Percentiles rank a stretch among this genome's conserved stretches.
phyloP scores from a whole-genome alignment of 1,140 invertebrate species.

The Listronotus bonariensis region DNA sequence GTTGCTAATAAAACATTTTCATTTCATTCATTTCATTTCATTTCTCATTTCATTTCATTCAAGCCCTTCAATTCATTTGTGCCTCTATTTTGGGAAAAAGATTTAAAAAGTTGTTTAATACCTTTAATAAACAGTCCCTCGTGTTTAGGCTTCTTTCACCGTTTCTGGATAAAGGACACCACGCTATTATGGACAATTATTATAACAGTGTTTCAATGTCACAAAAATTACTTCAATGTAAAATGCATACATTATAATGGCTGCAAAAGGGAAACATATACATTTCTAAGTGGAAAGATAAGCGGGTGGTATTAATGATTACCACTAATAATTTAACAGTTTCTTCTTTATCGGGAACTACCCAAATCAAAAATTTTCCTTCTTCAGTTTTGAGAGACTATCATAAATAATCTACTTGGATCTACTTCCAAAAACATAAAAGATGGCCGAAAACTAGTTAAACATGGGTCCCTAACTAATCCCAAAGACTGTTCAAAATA shows the following conservation, averaged over 20 bases:
- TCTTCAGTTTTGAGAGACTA: neutral
- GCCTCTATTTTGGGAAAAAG: too few relatives aligned
- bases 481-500: neutral
- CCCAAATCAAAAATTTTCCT: neutral
- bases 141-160: constrained; percentile 10
- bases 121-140: too few relatives aligned
- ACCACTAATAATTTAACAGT: constrained; percentile 25
- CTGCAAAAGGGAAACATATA: constrained; percentile 2
- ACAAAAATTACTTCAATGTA: neutral
- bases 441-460: constrained; percentile 6
- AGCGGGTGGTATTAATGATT: constrained; percentile 27
- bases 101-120: too few relatives aligned
- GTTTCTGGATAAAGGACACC: neutral
- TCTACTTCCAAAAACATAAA: neutral
- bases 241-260: constrained; percentile 25
- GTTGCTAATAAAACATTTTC: too few relatives aligned
- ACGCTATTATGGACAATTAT: constrained; percentile 11
- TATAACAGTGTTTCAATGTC: neutral
- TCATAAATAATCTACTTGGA: constrained; percentile 1
- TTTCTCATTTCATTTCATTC: too few relatives aligned
- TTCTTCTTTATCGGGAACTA: constrained; percentile 24
- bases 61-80: too few relatives aligned
- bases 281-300: constrained; percentile 25
- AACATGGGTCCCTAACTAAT: neutral
- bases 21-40: too few relatives aligned